Base-by-base conservation (phyloP, 2,113 vertebrate species). In the Athene cunicularia region DNA sequence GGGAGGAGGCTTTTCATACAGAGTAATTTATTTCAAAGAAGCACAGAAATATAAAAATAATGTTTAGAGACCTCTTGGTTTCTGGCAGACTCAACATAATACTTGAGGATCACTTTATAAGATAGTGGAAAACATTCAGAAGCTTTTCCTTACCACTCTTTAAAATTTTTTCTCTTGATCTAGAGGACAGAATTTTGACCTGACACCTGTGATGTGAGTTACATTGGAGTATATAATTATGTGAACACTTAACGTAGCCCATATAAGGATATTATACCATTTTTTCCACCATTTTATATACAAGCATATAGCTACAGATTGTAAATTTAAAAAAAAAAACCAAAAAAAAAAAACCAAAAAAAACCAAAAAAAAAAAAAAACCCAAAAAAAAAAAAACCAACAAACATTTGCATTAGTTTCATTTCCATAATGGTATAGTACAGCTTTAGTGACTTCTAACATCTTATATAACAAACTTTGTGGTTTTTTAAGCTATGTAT, bases 401-500 rank as follows among this genome's bases (percentile, higher is more conserved):
- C n/a, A 39, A 13, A 14, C 4, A 56, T 71, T 81, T 89, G 24
- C 33, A 49, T 87, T 5, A 24, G 80, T 83, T 94, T 86, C 0
- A 41, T 76, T 88, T 71, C n/a, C 12, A 13, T 67, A 90, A 70
- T 33, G 14, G 12, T 30, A 49, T 24, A 80, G 14, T 58, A 45
- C 17, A 70, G 6, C 5, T 93, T 90, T 80, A 59, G 30, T 70
- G 35, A 76, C 6, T 68, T 84, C 30, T 5, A 76, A 49, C 26
- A 22, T 33, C 21, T 53, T 49, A 18, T n/a, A 52, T 35, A n/a
- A 66, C 55, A 88, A 77, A 8, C 4, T 86, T 83, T 0, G 0
- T 8, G 0, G 8, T 33, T 70, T 70, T 85, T 55, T 2, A 62
- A 80, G 18, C 8, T 39, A 30, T 60, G 2, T 75, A 14, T 72